These are phyloP conservation scores for Melanerpes formicivorus DNA, from an alignment of 2,113 vertebrate species.

Conservation along the genomic window DNA sequence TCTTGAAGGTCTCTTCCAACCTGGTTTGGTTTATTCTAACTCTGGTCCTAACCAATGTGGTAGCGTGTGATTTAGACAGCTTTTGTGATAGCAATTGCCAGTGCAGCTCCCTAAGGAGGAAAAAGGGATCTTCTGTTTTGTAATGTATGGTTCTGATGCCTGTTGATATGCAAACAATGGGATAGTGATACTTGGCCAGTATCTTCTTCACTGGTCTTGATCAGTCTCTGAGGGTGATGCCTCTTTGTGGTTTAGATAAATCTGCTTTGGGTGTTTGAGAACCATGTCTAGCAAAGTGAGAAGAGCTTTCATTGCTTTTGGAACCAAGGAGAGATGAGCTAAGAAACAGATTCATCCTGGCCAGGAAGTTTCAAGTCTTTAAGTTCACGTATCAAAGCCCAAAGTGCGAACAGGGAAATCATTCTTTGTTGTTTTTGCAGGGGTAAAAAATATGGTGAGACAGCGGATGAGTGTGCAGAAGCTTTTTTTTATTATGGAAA, in stretches of 20 bases:
- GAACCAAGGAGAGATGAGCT: background rate
- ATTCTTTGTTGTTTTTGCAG: constrained; percentile 68
- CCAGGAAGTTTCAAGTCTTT: background rate
- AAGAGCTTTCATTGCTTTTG: background rate
- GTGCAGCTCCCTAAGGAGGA: background rate
- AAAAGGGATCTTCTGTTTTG: background rate
- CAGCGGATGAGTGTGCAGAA: constrained; percentile 95
- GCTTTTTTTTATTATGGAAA: constrained; percentile 96
- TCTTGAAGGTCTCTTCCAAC: too few relatives aligned
- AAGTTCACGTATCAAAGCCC: background rate
- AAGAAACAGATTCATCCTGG: background rate
- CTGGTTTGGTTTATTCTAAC: too few relatives aligned
- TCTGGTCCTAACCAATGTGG: fast-evolving
- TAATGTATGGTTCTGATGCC: background rate
- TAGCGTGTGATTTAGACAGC: background rate
- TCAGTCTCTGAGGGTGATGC: background rate
- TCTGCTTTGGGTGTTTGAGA: background rate
- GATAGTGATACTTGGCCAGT: background rate
- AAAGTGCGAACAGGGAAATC: background rate
- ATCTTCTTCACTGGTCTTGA: background rate
- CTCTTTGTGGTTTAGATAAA: background rate
- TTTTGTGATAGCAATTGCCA: background rate
- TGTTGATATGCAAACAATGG: background rate
- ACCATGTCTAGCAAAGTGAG: background rate
- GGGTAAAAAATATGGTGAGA: constrained; percentile 93